A percentile compares a stretch with the other conserved stretches of the same genome.
Evolutionary conservation across 2,888 invertebrate species (phyloP).

Genomic region (Mythimna loreyi): DNA sequence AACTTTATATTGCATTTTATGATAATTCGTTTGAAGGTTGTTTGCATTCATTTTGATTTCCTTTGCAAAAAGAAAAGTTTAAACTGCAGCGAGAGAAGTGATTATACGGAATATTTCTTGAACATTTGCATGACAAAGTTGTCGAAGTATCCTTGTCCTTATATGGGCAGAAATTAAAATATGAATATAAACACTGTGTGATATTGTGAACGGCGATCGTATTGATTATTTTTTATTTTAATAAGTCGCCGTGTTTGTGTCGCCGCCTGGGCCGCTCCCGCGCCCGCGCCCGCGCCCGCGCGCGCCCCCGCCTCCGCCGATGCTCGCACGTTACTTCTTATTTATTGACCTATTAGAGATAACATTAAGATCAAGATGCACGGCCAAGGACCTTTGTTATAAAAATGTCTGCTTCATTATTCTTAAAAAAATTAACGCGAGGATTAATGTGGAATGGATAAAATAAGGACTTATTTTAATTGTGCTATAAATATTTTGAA

Average conservation of each 20-base stretch:
- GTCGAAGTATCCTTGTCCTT: conserved; percentile 34
- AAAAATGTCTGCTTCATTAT: conserved; percentile 91
- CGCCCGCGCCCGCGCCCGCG: conserved; percentile 33
- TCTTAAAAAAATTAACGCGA: conserved; percentile 85
- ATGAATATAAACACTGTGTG: conserved; percentile 82
- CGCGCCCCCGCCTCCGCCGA: conserved; percentile 68
- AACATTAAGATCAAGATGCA: conserved; percentile 91
- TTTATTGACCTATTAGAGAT: conserved; percentile 91
- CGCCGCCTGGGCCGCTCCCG: conserved; percentile 58
- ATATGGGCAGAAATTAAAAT: conserved; percentile 75
- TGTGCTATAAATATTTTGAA: conserved; percentile 47
- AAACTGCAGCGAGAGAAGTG: conserved; percentile 7
- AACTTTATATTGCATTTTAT: conserved; percentile 73
- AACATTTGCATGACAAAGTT: conserved; percentile 41
- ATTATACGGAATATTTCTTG: conserved; percentile 31
- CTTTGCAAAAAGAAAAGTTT: conserved; percentile 33
- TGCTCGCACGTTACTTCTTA: conserved; percentile 90
- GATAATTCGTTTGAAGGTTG: conserved; percentile 62
- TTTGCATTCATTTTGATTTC: conserved; percentile 52
- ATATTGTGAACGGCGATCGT: conserved; percentile 83
- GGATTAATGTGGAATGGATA: conserved; percentile 77
- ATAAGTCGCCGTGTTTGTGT: conserved; percentile 87
- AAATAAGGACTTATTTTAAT: conserved; percentile 53
- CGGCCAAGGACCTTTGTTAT: conserved; percentile 91
- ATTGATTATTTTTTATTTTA: conserved; percentile 87